Evolutionary conservation across 2,113 vertebrate genomes (phyloP), one percentile per base, ranked within the genome.

Genomic region (Phycodurus eques): DNA sequence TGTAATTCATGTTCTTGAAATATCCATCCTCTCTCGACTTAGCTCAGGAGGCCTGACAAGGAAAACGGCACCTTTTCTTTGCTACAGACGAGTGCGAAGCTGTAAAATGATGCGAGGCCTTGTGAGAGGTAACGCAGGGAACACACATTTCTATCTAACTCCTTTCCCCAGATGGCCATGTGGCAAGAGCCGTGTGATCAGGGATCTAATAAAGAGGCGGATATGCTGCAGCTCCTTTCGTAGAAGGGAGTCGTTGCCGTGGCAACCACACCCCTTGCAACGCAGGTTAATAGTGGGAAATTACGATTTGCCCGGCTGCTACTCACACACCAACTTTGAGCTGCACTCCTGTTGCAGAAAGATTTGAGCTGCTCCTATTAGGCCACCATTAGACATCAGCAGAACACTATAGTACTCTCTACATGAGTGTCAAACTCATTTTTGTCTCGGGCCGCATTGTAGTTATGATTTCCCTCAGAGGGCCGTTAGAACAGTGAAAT

Each of bases 201-300:
- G 87, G 88, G 85, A 92, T 90, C 87, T 89, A 88, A 90, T 90
- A 91, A 90, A 89, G 80, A 64, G 8, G 77, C 77, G 75, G 84
- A 83, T 83, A 74, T 82, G 85, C 87, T 83, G 88, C 88, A 86
- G 77, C 74, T 80, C 83, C 83, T 83, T 86, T 80, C 73, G 75
- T 83, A 80, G 78, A 81, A 83, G 87, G 80, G 82, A 81, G 72
- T n/a, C 65, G 88, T 92, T 83, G 78, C 87, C 80, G 69, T 81
- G 81, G 88, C 74, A 84, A 90, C 87, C 74, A 49, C 67, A 76
- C 78, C 90, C 83, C 83, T 85, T 83, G 88, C 67, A 57, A 81
- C 75, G 78, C 85, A 89, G 88, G 89, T 89, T 84, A 88, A 88
- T 79, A 81, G 78, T 77, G 76, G 79, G 83, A 88, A 87, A 90